phyloP scores from a whole-genome alignment of 2,113 vertebrate genomes.

The Cercopithecus mona region DNA sequence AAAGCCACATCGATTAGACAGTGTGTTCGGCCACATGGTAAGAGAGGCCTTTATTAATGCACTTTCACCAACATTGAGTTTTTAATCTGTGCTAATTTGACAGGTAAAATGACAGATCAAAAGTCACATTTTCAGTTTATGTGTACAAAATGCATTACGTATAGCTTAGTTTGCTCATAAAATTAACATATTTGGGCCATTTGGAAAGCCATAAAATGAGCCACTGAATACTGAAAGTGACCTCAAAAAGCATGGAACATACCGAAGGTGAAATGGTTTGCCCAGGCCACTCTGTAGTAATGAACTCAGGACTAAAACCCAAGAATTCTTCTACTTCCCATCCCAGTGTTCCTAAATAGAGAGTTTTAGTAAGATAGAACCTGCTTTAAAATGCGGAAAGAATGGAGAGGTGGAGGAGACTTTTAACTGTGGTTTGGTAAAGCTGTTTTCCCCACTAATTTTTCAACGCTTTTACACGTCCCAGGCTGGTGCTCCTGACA shows the following conservation, averaged over 20 bases:
- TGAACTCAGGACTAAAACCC: background rate
- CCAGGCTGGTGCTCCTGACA: rapidly evolving
- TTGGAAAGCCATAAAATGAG: background rate
- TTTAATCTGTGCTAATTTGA: background rate
- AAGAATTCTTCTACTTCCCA: background rate
- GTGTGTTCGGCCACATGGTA: background rate
- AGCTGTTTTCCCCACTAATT: rapidly evolving
- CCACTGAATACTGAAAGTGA: background rate
- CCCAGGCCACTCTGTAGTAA: background rate
- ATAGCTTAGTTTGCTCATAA: background rate
- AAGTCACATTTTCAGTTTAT: background rate
- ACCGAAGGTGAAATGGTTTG: background rate
- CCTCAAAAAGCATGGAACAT: background rate
- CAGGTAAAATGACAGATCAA: background rate
- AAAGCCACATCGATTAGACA: background rate
- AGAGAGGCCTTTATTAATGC: background rate
- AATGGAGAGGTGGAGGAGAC: background rate
- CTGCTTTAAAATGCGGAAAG: background rate
- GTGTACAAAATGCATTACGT: background rate
- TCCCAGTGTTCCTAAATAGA: background rate
- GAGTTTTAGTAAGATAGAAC: background rate
- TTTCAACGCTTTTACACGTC: background rate
- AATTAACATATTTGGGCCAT: background rate
- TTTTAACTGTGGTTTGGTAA: background rate
- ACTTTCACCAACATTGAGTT: background rate